phyloP scores from a whole-genome alignment of 2,888 invertebrate genomes.

The Caenorhabditis wallacei region DNA sequence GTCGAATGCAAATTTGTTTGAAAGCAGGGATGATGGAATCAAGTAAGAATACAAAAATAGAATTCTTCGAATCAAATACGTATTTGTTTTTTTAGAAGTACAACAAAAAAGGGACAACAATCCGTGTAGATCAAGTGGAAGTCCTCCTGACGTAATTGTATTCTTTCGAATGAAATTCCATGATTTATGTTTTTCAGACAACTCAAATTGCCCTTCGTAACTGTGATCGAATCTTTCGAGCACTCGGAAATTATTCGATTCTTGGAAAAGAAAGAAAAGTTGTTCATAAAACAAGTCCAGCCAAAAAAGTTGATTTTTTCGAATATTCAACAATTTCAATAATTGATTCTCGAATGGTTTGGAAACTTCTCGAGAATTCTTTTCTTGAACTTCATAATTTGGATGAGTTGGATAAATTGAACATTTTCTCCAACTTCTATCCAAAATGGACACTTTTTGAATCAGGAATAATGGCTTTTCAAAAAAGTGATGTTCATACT shows the following conservation, averaged over 20 bases:
- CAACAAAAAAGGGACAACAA: constrained; percentile 46
- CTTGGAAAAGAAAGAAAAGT: constrained; percentile 37
- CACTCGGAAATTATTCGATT: constrained; percentile 30
- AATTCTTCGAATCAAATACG: too few species aligned
- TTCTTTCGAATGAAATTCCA: not conserved
- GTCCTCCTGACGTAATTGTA: constrained; percentile 23
- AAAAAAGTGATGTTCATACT: constrained; percentile 36
- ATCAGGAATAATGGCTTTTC: constrained; percentile 41
- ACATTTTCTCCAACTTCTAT: constrained; percentile 43
- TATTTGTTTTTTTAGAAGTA: constrained; percentile 19
- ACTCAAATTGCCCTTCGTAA: constrained; percentile 25
- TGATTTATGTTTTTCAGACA: not conserved
- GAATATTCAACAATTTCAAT: constrained; percentile 42
- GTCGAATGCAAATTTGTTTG: constrained; percentile 32
- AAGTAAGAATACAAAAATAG: too few species aligned
- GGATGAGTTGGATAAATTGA: constrained; percentile 15
- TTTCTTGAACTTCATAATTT: constrained; percentile 20
- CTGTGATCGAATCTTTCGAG: constrained; percentile 33
- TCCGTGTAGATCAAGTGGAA: constrained; percentile 9
- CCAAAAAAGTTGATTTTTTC: constrained; percentile 36
- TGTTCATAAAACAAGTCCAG: constrained; percentile 20
- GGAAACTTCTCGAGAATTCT: constrained; percentile 42
- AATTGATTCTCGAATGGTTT: constrained; percentile 30
- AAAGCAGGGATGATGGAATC: constrained; percentile 37
- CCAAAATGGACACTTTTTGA: constrained; percentile 52